Conservation (phyloP, 1,140 invertebrate species). For the Yoshiicerus persimilis region DNA sequence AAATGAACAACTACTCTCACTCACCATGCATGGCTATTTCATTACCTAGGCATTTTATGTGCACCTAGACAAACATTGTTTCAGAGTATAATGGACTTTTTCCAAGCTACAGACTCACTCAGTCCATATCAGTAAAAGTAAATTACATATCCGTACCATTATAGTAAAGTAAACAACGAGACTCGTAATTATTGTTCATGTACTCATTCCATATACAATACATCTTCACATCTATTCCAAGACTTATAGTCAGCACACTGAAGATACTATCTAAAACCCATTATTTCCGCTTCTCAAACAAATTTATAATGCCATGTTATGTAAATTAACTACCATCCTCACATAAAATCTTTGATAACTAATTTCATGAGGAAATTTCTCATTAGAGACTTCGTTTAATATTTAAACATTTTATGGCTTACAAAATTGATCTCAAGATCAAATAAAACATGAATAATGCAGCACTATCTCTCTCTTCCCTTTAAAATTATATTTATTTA, state of each 20-base stretch:
- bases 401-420: neutral
- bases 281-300: constrained; percentile 5
- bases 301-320: constrained; percentile 21
- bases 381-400: neutral
- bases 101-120: too few relatives aligned
- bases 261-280: neutral
- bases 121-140: neutral
- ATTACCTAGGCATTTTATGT: too few relatives aligned
- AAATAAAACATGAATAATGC: neutral
- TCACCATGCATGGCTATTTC: too few relatives aligned
- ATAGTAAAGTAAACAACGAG: neutral
- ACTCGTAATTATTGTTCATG: neutral
- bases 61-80: neutral
- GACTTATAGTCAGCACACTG: neutral
- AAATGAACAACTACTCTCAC: neutral
- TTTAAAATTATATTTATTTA: neutral
- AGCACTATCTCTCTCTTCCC: neutral
- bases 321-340: constrained; percentile 10
- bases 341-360: neutral
- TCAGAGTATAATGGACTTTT: neutral
- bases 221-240: neutral
- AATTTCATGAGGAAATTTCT: neutral
- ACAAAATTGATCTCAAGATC: neutral
- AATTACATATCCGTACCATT: neutral
- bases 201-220: neutral